phyloP scores from a whole-genome alignment of 2,888 invertebrate species.

The Harpalus rubripes region DNA sequence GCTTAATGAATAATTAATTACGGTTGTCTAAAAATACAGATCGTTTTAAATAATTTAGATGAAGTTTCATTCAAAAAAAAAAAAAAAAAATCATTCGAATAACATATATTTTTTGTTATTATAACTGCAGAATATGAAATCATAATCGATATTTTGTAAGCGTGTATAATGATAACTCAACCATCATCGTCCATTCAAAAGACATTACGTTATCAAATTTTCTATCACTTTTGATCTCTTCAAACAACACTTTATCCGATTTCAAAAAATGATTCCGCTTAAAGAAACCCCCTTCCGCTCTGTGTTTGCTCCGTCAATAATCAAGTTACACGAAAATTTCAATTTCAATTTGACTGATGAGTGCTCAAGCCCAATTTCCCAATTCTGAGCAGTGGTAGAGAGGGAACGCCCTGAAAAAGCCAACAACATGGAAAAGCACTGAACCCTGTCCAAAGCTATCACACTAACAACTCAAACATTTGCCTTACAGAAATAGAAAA shows the following conservation, averaged over 20 bases:
- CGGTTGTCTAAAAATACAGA: no score
- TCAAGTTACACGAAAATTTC: constrained; percentile 23
- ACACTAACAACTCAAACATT: constrained; percentile 51
- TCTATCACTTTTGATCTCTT: no score
- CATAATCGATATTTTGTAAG: no score
- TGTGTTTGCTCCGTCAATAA: constrained; percentile 12
- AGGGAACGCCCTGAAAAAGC: constrained; percentile 24
- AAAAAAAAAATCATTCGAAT: no score
- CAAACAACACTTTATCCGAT: not conserved
- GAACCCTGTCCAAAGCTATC: constrained; percentile 30
- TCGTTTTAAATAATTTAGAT: no score
- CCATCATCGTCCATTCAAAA: no score
- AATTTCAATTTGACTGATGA: constrained; percentile 53
- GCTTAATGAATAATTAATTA: no score
- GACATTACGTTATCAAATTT: no score
- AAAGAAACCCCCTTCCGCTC: not conserved
- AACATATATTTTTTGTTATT: no score
- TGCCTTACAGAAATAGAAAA: constrained; percentile 40
- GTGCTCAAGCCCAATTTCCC: constrained; percentile 33
- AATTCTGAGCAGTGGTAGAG: not conserved
- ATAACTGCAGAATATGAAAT: no score
- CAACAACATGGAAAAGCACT: constrained; percentile 51
- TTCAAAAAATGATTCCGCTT: not conserved
- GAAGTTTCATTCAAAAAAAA: no score
- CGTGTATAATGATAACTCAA: no score